Evolutionary conservation across 2,113 vertebrate species (phyloP), one percentile per base, ranked within the genome.

Genomic region (Myotis yumanensis): DNA sequence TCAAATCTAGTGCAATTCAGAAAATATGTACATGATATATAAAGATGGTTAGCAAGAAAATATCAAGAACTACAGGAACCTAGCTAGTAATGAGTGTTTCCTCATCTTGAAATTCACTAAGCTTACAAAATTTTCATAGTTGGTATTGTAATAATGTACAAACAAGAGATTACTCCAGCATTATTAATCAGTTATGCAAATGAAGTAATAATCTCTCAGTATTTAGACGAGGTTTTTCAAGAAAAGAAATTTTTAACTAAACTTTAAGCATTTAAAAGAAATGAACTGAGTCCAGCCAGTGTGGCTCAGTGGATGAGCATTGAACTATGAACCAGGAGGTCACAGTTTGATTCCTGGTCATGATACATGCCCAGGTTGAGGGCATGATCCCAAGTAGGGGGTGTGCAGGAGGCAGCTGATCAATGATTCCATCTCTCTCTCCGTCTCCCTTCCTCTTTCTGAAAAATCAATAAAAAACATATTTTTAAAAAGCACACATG

Each of bases 1-100:
- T 77, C 30, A 92, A 90, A 90, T 64, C 32, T 40, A 94, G 64
- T 91, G 72, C n/a, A 97, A 46, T 54, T 86, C 12, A 77, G 48
- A 90, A 95, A 93, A 92, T 43, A 81, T 3, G 18, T 48, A 52
- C 9, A 68, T 43, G 20, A 82, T 54, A 57, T 48, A 57, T 6
- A 92, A 93, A 82, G 57, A 92, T 35, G 2, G 16, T 57, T 79
- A 75, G 43, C 15, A 93, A 94, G 68, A 91, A 95, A 93, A 37
- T 64, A 87, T 46, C 25, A 87, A 80, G 54, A 54, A 28, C 32
- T 40, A 22, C 23, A 87, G 81, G 69, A 95, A 71, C 40, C 9
- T 51, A 77, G 37, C 6, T 79, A 62, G n/a, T 35, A 89, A 57
- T 40, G 37, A 92, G 5, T 71, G 15, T 66, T 85, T 76, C 51